These are phyloP conservation scores for Lampris incognitus DNA, from an alignment of 2,113 vertebrate genomes.

Conservation along the genomic window DNA sequence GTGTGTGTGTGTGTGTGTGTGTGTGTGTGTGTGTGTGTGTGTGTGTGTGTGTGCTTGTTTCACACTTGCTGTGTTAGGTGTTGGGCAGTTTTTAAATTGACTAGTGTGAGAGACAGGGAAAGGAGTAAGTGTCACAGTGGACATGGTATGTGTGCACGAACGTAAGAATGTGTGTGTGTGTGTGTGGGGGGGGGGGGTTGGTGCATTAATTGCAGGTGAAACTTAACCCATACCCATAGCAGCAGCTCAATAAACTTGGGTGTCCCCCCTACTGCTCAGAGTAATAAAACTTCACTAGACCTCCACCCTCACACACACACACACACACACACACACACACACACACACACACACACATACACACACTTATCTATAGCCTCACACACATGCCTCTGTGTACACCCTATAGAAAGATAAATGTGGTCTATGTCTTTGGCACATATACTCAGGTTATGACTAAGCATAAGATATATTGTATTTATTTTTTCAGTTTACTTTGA, in stretches of 20 bases:
- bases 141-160: conserved; percentile 36
- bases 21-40: background rate
- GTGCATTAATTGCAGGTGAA: conserved; percentile 76
- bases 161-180: conserved; percentile 28
- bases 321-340: conserved; percentile 10
- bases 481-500: background rate
- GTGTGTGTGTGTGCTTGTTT: background rate
- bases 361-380: background rate
- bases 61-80: background rate
- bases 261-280: conserved; percentile 47
- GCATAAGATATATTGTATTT: too few relatives aligned
- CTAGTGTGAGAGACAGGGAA: conserved; percentile 36
- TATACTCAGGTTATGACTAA: too few relatives aligned
- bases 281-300: conserved; percentile 55
- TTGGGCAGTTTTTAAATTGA: conserved; percentile 21
- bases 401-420: too few relatives aligned
- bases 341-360: conserved; percentile 8
- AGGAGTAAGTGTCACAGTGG: conserved; percentile 65
- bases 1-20: background rate
- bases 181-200: conserved; percentile 16
- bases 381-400: too few relatives aligned
- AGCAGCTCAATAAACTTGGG: conserved; percentile 68
- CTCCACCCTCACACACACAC: conserved; percentile 16
- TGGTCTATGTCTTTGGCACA: too few relatives aligned
- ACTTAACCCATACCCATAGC: conserved; percentile 61